Conservation (phyloP, 35 echinoderm and acorn worm species). For the Diadema setosum region DNA sequence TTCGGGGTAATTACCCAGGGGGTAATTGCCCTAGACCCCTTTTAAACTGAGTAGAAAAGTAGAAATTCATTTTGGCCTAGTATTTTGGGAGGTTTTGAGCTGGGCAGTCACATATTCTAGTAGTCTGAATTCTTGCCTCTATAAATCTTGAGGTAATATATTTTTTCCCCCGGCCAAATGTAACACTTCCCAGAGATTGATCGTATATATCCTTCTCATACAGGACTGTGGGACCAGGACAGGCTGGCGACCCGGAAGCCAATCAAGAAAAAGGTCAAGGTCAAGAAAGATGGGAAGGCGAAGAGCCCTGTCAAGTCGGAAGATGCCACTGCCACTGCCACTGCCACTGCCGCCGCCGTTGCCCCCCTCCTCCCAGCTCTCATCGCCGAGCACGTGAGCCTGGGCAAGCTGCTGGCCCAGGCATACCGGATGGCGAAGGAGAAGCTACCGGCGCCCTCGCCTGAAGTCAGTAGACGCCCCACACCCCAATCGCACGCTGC, state of each 20-base stretch:
- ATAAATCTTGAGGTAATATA: background rate
- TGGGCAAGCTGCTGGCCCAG: background rate
- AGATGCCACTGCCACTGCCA: background rate
- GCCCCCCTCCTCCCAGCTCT: background rate
- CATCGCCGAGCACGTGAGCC: background rate
- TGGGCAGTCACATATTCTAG: too few species aligned
- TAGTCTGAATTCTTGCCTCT: background rate
- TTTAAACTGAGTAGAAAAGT: too few species aligned
- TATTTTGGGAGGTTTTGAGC: too few species aligned
- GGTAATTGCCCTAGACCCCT: too few species aligned
- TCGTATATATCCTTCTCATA: background rate
- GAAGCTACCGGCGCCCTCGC: background rate
- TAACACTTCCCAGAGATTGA: background rate
- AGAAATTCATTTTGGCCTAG: too few species aligned
- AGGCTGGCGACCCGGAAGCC: constrained; percentile 80
- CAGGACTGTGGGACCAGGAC: constrained; percentile 89
- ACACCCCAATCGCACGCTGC: too few species aligned
- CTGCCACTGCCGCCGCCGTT: background rate
- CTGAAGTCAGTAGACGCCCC: background rate
- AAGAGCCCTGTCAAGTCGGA: background rate
- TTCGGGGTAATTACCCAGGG: too few species aligned
- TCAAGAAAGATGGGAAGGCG: background rate
- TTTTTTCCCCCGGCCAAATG: background rate
- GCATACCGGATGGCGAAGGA: background rate
- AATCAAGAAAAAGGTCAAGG: constrained; percentile 64